Conservation (phyloP, 30 jellyfish, hydroid and myxozoan genomes). For the Phacellophora camtschatica region DNA sequence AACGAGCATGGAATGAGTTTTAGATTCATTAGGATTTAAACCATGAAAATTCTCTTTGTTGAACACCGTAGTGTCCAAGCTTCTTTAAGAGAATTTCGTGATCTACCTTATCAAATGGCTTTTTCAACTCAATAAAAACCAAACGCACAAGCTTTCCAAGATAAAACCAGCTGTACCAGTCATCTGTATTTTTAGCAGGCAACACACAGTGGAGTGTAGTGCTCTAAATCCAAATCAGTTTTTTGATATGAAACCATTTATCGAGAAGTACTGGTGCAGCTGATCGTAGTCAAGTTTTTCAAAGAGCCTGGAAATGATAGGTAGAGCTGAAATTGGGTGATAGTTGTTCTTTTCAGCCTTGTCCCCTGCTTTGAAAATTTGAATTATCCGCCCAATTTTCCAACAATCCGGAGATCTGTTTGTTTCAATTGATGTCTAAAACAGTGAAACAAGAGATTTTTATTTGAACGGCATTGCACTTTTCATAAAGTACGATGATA, state of each 20-base stretch:
- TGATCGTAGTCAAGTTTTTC: background rate
- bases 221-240: background rate
- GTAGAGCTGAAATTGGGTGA: constrained; percentile 14
- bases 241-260: background rate
- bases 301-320: constrained; percentile 2
- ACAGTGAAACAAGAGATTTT: background rate
- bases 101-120: constrained; percentile 44
- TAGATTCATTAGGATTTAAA: too few species aligned
- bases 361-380: constrained; percentile 3
- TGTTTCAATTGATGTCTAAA: background rate
- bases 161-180: background rate
- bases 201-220: constrained; percentile 17
- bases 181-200: constrained; percentile 18
- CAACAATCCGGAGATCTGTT: background rate
- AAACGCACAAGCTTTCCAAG: constrained; percentile 37
- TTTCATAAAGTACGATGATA: too few species aligned
- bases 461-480: background rate
- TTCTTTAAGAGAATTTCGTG: too few species aligned
- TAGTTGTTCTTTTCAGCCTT: constrained; percentile 5
- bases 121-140: constrained; percentile 6
- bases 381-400: background rate
- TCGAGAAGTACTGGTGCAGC: background rate
- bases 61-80: too few species aligned
- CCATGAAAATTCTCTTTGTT: too few species aligned
- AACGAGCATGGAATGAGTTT: too few species aligned